Evolutionary conservation across 2,113 vertebrate genomes (phyloP).

Genomic region (Saimiri boliviensis): DNA sequence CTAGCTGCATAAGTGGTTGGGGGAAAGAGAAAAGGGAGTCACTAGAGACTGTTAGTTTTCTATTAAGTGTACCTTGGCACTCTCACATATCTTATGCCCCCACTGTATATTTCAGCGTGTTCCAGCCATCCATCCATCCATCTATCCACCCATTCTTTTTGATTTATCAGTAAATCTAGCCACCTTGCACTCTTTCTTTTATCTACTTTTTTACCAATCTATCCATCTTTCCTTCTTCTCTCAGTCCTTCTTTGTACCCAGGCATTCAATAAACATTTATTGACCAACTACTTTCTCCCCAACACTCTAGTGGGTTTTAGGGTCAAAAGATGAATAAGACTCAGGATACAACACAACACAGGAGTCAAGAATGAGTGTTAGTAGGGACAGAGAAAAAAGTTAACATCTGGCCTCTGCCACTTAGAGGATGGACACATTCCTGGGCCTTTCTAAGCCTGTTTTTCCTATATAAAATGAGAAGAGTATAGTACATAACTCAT

Average conservation of each 20-base stretch:
- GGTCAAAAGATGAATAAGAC: conserved; percentile 1
- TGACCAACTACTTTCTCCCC: not conserved
- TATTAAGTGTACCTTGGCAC: not conserved
- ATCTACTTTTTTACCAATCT: not conserved
- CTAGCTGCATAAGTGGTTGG: not conserved
- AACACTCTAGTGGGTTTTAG: not conserved
- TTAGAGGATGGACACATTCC: not conserved
- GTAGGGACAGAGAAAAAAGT: not conserved
- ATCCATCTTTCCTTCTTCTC: not conserved
- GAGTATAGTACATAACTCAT: not conserved
- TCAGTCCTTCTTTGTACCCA: not conserved
- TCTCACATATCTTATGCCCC: not conserved
- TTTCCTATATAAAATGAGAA: not conserved
- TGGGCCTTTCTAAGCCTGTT: not conserved
- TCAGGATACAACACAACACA: not conserved
- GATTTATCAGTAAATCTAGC: not conserved
- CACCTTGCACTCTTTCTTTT: not conserved
- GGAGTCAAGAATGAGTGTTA: not conserved
- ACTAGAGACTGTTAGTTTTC: not conserved
- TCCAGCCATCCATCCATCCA: not conserved
- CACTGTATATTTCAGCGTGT: not conserved
- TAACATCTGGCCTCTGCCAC: not conserved
- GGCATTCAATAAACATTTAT: not conserved
- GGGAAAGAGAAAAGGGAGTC: not conserved
- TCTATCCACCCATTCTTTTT: rapidly evolving